These are phyloP conservation scores for Belgica antarctica DNA, from an alignment of 2,888 invertebrate genomes.

Conservation along the genomic window DNA sequence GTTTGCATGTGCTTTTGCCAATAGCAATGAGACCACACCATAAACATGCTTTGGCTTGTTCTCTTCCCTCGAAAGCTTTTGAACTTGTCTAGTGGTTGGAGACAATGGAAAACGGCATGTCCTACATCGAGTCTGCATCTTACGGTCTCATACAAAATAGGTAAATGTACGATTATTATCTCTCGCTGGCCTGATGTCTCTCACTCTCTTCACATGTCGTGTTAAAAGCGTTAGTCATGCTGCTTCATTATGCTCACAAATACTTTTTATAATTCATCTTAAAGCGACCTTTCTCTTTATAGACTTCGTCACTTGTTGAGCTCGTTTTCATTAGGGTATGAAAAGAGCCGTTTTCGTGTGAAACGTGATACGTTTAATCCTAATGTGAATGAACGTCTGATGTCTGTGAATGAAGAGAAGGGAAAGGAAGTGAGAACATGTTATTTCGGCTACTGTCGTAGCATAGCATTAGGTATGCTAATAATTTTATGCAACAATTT, in stretches of 20 bases:
- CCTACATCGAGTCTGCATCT: constrained; percentile 31
- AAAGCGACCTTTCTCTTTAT: constrained; percentile 39
- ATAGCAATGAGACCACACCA: neutral
- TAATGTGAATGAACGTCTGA: neutral
- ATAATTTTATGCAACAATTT: neutral
- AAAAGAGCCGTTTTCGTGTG: constrained; percentile 18
- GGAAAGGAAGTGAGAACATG: no score
- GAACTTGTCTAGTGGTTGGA: neutral
- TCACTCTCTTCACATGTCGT: neutral
- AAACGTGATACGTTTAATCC: constrained; percentile 38
- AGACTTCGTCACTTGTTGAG: constrained; percentile 42
- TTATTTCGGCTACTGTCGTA: neutral
- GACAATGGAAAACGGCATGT: constrained; percentile 19
- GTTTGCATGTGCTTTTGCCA: constrained; percentile 2
- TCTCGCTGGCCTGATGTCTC: neutral
- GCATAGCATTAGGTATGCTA: neutral
- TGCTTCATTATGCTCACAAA: constrained; percentile 36
- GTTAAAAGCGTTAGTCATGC: constrained; percentile 37
- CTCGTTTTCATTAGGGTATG: constrained; percentile 27
- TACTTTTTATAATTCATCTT: constrained; percentile 28
- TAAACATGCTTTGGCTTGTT: constrained; percentile 1
- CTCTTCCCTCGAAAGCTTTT: neutral
- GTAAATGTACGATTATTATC: constrained; percentile 40
- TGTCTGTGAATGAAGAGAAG: neutral
- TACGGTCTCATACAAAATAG: constrained; percentile 36